These are phyloP conservation scores for Ia io DNA, from an alignment of 2,113 vertebrate genomes.

Conservation along the genomic window DNA sequence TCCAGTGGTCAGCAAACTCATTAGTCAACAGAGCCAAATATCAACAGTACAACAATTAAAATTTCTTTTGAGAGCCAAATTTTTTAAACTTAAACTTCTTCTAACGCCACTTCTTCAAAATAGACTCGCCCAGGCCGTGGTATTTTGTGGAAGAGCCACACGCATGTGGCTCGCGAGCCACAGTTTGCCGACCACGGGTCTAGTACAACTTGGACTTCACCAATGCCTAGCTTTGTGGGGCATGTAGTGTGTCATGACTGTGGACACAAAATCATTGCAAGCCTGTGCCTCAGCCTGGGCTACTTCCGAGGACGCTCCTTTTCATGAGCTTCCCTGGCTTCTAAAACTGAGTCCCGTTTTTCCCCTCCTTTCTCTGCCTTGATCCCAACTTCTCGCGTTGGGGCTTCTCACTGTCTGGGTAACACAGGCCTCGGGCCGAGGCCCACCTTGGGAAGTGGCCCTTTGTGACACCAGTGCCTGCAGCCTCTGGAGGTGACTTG, in stretches of 20 bases:
- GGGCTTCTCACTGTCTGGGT: background rate
- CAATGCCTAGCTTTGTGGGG: background rate
- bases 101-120: no score
- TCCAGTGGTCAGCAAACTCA: no score
- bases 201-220: background rate
- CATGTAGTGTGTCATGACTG: slow-evolving; percentile 54
- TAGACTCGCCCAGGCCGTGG: no score
- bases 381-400: background rate
- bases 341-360: background rate
- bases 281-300: background rate
- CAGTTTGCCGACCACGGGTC: background rate
- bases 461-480: background rate
- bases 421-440: background rate
- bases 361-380: background rate
- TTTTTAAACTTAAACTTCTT: no score
- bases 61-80: no score
- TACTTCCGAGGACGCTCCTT: background rate
- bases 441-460: background rate
- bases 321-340: background rate
- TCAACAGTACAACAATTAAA: no score
- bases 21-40: no score
- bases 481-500: background rate
- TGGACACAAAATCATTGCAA: background rate
- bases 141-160: no score
- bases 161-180: no score